These are phyloP conservation scores for Notocelia uddmanniana DNA, from an alignment of 2,888 invertebrate genomes.

Conservation along the genomic window DNA sequence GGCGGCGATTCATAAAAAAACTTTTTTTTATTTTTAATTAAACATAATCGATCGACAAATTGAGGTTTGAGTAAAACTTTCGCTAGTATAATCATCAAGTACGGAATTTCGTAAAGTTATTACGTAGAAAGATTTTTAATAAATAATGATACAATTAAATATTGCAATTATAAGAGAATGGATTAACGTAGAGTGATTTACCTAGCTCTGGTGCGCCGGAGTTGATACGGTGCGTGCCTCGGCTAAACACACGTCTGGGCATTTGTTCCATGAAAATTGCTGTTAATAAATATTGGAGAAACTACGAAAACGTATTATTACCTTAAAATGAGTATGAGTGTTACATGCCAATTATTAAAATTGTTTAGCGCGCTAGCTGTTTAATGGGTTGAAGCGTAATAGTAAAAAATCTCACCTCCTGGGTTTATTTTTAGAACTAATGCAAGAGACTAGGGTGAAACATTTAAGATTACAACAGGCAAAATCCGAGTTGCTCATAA, in stretches of 20 bases:
- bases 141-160: slow-evolving; percentile 1
- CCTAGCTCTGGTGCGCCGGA: not conserved
- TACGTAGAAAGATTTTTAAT: slow-evolving; percentile 33
- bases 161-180: slow-evolving; percentile 10
- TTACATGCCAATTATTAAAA: slow-evolving; percentile 12
- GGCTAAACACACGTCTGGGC: slow-evolving; percentile 30
- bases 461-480: no score
- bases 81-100: slow-evolving; percentile 56
- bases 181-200: slow-evolving; percentile 1
- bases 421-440: not conserved
- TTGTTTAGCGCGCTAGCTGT: slow-evolving; percentile 4
- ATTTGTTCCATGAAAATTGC: slow-evolving; percentile 24
- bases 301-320: slow-evolving; percentile 29
- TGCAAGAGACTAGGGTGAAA: not conserved
- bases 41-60: slow-evolving; percentile 48
- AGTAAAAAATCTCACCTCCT: not conserved
- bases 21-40: slow-evolving; percentile 47
- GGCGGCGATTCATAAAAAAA: slow-evolving; percentile 11
- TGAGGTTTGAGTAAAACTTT: slow-evolving; percentile 39
- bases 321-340: slow-evolving; percentile 12
- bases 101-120: slow-evolving; percentile 55
- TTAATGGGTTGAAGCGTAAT: slow-evolving; percentile 9
- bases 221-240: slow-evolving; percentile 32
- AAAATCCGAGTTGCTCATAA: no score
- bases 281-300: slow-evolving; percentile 31